phyloP scores from a whole-genome alignment of 2,113 vertebrate species.

The Columbina picui region DNA sequence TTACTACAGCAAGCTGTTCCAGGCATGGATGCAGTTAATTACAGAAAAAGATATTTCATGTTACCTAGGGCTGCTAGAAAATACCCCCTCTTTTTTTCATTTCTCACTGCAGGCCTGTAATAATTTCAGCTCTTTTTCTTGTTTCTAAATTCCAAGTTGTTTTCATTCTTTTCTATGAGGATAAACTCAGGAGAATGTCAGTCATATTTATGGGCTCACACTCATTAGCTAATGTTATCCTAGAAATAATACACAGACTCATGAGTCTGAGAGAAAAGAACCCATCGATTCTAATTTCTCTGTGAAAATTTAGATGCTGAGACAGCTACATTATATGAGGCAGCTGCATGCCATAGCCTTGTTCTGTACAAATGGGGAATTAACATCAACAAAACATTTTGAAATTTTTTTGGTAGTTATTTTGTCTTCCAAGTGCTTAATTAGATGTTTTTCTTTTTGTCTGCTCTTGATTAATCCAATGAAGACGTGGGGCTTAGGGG shows the following conservation, averaged over 20 bases:
- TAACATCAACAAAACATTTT: background rate
- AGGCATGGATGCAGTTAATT: background rate
- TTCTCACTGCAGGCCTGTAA: background rate
- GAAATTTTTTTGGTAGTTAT: background rate
- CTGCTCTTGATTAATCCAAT: background rate
- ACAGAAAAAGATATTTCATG: background rate
- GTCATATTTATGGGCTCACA: constrained; percentile 18
- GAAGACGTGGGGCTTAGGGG: background rate
- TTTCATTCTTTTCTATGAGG: background rate
- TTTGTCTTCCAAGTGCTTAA: background rate
- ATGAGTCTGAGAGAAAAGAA: background rate
- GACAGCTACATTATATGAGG: background rate
- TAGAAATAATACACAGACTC: background rate
- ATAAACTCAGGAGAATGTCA: background rate
- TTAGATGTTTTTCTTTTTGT: background rate
- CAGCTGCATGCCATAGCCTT: background rate
- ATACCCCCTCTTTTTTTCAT: background rate
- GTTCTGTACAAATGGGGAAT: background rate
- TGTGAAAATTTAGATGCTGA: background rate
- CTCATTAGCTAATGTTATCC: constrained; percentile 24
- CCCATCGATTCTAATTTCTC: background rate
- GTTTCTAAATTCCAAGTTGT: constrained; percentile 23
- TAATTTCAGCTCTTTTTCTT: constrained; percentile 14
- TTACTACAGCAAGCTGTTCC: background rate
- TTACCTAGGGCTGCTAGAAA: background rate